These are phyloP conservation scores for Riparia riparia DNA, from an alignment of 2,113 vertebrate species.

Conservation along the genomic window DNA sequence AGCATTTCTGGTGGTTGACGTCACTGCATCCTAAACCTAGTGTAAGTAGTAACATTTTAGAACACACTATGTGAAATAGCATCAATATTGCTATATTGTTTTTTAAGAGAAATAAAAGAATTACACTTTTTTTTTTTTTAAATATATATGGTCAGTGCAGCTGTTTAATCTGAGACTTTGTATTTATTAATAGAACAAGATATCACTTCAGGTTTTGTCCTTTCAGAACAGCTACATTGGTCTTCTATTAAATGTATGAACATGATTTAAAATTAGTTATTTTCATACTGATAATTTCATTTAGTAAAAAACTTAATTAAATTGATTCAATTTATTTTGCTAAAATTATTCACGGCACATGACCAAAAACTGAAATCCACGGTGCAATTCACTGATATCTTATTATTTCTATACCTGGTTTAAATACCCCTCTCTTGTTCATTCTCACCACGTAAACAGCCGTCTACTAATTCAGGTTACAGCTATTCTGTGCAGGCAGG, in stretches of 20 bases:
- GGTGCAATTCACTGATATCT: not conserved
- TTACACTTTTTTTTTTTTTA: not conserved
- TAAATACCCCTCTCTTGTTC: not conserved
- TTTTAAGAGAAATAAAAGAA: not conserved
- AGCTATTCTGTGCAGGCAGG: not conserved
- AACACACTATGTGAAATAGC: not conserved
- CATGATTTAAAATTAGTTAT: not conserved
- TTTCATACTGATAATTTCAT: not conserved
- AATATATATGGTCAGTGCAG: not conserved
- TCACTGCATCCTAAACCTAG: not conserved
- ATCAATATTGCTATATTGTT: not conserved
- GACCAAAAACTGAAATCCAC: not conserved
- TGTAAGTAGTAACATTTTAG: not conserved
- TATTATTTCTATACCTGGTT: not conserved
- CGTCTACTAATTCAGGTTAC: not conserved
- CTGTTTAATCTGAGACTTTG: not conserved
- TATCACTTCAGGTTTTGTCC: not conserved
- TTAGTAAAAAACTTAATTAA: not conserved
- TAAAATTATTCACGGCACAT: not conserved
- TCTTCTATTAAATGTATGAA: not conserved
- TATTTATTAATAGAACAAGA: not conserved
- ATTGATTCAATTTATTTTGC: not conserved
- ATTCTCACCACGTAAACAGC: not conserved
- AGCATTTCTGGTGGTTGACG: not conserved
- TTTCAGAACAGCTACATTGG: not conserved